phyloP scores from a whole-genome alignment of 2,113 vertebrate species.

The Hystrix brachyura region DNA sequence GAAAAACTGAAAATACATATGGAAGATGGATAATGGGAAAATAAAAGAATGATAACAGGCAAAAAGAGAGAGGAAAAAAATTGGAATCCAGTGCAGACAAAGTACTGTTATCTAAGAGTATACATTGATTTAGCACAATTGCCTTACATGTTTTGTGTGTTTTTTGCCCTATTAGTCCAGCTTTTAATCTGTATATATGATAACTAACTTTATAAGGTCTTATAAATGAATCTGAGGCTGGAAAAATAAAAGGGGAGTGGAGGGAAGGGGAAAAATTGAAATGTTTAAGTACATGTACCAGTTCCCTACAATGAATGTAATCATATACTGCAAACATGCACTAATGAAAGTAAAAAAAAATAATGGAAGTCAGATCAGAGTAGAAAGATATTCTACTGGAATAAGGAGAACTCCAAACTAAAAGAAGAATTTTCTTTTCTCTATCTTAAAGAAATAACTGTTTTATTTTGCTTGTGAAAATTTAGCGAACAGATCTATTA shows the following conservation, averaged over 20 bases:
- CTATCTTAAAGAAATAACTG: not conserved
- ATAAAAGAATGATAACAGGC: not conserved
- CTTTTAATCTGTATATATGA: not conserved
- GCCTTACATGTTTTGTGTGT: not conserved
- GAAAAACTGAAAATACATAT: not conserved
- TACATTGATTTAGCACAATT: not conserved
- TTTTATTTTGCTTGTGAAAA: slow-evolving; percentile 52
- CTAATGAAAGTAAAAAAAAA: not conserved
- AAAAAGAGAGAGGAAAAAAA: not conserved
- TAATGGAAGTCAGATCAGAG: slow-evolving; percentile 3
- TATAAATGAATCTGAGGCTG: not conserved
- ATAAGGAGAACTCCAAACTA: not conserved
- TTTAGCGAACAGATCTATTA: not conserved
- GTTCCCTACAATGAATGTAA: not conserved
- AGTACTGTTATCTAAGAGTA: not conserved
- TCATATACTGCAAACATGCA: not conserved
- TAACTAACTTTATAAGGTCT: not conserved
- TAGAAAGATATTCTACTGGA: not conserved
- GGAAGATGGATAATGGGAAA: not conserved
- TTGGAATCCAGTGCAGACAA: not conserved
- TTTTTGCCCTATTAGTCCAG: not conserved
- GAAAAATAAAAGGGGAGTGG: not conserved
- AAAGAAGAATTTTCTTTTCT: not conserved
- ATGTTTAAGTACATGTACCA: not conserved
- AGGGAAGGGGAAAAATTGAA: not conserved